Conservation (phyloP, 2,888 invertebrate species). For the Corbicula japonica region DNA sequence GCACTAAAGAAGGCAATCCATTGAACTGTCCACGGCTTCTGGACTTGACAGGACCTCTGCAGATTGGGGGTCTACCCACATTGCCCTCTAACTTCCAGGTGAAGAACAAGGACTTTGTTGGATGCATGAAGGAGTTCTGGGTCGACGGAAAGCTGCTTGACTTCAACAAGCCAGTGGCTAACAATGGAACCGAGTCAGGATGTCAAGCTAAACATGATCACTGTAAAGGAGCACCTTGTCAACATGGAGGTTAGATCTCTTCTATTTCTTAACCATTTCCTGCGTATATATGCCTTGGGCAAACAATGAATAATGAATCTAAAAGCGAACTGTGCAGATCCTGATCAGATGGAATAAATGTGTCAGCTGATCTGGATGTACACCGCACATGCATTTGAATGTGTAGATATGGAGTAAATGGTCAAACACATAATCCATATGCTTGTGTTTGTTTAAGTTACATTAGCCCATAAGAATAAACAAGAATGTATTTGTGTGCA, state of each 20-base stretch:
- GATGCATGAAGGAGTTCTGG: conserved; percentile 95
- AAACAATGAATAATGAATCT: too few species aligned
- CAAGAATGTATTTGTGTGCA: too few species aligned
- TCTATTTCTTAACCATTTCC: too few species aligned
- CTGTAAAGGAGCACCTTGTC: conserved; percentile 94
- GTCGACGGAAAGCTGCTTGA: conserved; percentile 95
- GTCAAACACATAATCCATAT: too few species aligned
- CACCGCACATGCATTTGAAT: too few species aligned
- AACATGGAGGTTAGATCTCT: conserved; percentile 91
- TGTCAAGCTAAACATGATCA: conserved; percentile 94
- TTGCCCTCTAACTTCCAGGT: conserved; percentile 81
- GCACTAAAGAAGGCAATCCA: conserved; percentile 34
- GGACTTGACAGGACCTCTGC: conserved; percentile 95
- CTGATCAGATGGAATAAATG: too few species aligned
- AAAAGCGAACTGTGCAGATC: too few species aligned
- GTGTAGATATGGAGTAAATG: too few species aligned
- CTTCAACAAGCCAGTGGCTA: conserved; percentile 89
- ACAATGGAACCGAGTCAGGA: conserved; percentile 91
- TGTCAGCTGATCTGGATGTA: too few species aligned
- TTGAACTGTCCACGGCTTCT: conserved; percentile 90
- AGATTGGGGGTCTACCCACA: conserved; percentile 95
- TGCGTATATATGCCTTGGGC: too few species aligned
- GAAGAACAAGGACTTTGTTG: conserved; percentile 90
- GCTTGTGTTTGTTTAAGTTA: too few species aligned
- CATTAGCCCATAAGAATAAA: too few species aligned